A percentile compares a stretch with the other conserved stretches of the same genome.
These are phyloP conservation scores for Papilio protenor DNA, from an alignment of 2,888 invertebrate species.

Conservation along the genomic window DNA sequence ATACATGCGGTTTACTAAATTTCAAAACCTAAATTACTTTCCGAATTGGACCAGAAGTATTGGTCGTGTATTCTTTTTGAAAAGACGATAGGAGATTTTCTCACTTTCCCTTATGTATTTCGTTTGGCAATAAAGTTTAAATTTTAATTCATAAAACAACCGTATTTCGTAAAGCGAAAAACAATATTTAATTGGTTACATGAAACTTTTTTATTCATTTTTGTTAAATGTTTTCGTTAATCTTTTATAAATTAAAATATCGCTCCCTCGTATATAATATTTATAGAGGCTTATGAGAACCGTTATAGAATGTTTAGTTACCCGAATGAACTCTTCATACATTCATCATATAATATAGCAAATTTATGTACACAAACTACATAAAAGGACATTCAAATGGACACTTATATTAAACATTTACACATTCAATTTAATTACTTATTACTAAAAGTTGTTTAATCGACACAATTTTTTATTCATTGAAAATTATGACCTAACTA, in stretches of 20 bases:
- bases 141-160: neutral
- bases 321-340: neutral
- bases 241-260: neutral
- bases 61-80: constrained; percentile 13
- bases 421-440: constrained; percentile 7
- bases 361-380: neutral
- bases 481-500: neutral
- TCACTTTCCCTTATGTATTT: neutral
- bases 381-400: neutral
- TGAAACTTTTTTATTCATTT: neutral
- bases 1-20: constrained; percentile 24
- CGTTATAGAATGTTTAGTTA: constrained; percentile 15
- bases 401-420: constrained; percentile 5
- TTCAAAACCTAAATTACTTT: constrained; percentile 22
- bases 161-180: neutral
- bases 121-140: neutral
- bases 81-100: neutral
- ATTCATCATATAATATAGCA: neutral
- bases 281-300: neutral
- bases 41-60: constrained; percentile 14
- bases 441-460: neutral
- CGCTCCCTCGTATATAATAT: neutral
- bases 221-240: neutral
- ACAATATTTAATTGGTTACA: neutral
- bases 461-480: neutral